phyloP scores from a whole-genome alignment of 2,113 vertebrate genomes.

The Rhegmatorhina hoffmannsi region DNA sequence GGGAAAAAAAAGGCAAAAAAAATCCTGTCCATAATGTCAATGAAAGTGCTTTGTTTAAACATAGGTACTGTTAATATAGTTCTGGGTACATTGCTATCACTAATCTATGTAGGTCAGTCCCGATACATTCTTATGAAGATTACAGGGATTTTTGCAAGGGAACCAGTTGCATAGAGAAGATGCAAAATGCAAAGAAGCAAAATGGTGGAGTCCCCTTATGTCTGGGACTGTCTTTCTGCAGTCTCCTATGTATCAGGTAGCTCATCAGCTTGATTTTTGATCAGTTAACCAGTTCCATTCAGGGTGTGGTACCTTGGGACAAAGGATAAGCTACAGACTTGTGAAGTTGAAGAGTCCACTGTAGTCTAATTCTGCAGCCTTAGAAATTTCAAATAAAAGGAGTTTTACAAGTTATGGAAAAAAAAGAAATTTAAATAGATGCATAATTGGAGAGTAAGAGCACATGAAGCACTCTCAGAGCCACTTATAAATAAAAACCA shows the following conservation, averaged over 20 bases:
- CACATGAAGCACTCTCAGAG: not conserved
- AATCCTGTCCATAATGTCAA: not conserved
- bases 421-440: not conserved
- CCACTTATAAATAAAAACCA: not conserved
- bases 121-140: fast-evolving
- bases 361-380: not conserved
- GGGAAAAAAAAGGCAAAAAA: not conserved
- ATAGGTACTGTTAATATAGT: not conserved
- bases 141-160: not conserved
- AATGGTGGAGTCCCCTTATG: not conserved
- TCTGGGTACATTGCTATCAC: not conserved
- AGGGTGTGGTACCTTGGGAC: not conserved
- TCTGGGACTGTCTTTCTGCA: not conserved
- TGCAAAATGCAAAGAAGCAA: not conserved
- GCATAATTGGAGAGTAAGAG: not conserved
- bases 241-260: not conserved
- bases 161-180: not conserved
- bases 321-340: not conserved
- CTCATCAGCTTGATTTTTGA: not conserved
- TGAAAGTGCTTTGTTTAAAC: not conserved
- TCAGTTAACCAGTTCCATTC: not conserved
- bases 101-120: not conserved
- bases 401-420: not conserved
- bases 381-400: not conserved
- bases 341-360: not conserved